These are phyloP conservation scores for Diachrysia chrysitis DNA, from an alignment of 2,888 invertebrate genomes.

Conservation along the genomic window DNA sequence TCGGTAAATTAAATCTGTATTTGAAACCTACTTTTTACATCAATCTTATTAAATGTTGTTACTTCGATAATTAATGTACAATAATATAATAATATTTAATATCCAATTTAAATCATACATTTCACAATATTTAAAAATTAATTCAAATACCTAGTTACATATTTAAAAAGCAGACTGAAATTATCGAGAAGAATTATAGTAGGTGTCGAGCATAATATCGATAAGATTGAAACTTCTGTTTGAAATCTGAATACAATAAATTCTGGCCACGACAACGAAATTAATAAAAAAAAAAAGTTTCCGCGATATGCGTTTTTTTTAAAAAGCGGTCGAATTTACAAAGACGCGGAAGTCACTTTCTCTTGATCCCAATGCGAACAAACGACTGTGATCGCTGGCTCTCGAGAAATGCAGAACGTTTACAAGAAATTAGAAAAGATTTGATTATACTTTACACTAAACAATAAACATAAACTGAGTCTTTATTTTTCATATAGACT, in stretches of 20 bases:
- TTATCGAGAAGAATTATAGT: too few species aligned
- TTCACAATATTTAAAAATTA: too few species aligned
- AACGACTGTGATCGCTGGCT: constrained; percentile 44
- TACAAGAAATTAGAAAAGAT: constrained; percentile 4
- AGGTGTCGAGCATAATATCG: too few species aligned
- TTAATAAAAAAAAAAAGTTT: constrained; percentile 53
- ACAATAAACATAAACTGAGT: neutral
- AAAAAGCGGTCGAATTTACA: constrained; percentile 57
- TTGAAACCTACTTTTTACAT: neutral
- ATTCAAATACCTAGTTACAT: too few species aligned
- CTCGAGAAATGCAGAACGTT: constrained; percentile 12
- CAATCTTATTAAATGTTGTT: too few species aligned
- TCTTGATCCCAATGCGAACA: constrained; percentile 29
- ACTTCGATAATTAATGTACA: too few species aligned
- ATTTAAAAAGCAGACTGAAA: too few species aligned
- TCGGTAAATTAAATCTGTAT: constrained; percentile 15
- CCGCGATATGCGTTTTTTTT: constrained; percentile 57
- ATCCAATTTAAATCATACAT: too few species aligned
- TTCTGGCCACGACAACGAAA: constrained; percentile 36
- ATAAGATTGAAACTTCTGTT: constrained; percentile 11
- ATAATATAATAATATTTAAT: too few species aligned
- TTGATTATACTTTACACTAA: neutral
- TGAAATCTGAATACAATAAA: constrained; percentile 12
- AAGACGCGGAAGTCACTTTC: constrained; percentile 54
- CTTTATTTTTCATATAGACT: neutral